These are phyloP conservation scores for Alsophila aescularia DNA, from an alignment of 2,888 invertebrate species.

Conservation along the genomic window DNA sequence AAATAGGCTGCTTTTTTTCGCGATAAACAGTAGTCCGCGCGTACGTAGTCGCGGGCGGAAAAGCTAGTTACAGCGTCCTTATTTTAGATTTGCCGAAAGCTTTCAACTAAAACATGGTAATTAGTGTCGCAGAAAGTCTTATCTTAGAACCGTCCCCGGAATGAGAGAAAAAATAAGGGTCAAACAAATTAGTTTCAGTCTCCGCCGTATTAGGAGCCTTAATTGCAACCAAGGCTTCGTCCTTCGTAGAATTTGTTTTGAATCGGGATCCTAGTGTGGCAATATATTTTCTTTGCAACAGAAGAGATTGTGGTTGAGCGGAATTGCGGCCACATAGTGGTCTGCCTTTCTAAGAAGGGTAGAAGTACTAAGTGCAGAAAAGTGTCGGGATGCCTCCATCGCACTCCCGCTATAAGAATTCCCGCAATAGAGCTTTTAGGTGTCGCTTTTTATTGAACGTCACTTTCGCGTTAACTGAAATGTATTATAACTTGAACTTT, in stretches of 20 bases:
- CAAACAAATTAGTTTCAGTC: constrained; percentile 58
- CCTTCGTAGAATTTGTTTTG: constrained; percentile 26
- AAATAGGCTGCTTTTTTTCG: no score
- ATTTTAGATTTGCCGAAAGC: neutral
- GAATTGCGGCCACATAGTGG: constrained; percentile 69
- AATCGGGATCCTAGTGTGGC: constrained; percentile 7
- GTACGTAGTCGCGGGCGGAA: no score
- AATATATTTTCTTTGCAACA: constrained; percentile 62
- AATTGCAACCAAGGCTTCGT: constrained; percentile 54
- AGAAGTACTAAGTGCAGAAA: constrained; percentile 63
- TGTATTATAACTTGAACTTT: constrained; percentile 21
- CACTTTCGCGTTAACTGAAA: constrained; percentile 40
- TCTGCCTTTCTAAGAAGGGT: constrained; percentile 49
- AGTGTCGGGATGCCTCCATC: constrained; percentile 55
- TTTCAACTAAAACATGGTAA: constrained; percentile 20
- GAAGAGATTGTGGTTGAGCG: constrained; percentile 63
- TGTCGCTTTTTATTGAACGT: constrained; percentile 56
- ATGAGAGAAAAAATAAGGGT: constrained; percentile 45
- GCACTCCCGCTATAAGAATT: constrained; percentile 53
- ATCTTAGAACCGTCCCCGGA: constrained; percentile 38
- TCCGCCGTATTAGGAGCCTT: constrained; percentile 52
- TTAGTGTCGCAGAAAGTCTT: constrained; percentile 36
- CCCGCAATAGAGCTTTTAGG: constrained; percentile 59
- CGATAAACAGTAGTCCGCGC: no score
- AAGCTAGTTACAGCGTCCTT: neutral